Evolutionary conservation across 2,888 invertebrate species (phyloP).

Genomic region (Acrocyrtus sp.): DNA sequence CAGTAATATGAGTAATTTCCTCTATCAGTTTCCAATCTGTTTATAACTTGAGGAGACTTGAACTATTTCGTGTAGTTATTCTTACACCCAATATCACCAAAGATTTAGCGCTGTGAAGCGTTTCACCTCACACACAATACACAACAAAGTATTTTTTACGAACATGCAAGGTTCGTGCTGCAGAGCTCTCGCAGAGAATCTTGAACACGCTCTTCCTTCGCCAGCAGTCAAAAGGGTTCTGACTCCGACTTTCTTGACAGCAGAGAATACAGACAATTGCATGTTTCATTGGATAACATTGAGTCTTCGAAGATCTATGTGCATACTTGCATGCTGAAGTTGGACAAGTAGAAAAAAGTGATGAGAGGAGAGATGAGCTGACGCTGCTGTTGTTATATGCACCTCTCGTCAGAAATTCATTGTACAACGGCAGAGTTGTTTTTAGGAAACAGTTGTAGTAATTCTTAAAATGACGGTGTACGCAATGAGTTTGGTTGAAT

Average conservation of each 20-base stretch:
- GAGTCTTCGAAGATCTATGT: not conserved
- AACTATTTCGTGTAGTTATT: no score
- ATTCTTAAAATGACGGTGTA: not conserved
- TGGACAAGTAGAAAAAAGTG: not conserved
- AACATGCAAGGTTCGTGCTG: not conserved
- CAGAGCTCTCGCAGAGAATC: not conserved
- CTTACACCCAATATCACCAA: no score
- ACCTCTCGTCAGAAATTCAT: not conserved
- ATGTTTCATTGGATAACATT: constrained; percentile 4
- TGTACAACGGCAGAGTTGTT: not conserved
- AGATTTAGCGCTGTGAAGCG: no score
- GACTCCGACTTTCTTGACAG: constrained; percentile 40
- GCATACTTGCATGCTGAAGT: not conserved
- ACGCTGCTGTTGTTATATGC: not conserved
- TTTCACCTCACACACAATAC: no score
- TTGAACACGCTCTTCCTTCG: constrained; percentile 28
- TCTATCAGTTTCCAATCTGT: not conserved
- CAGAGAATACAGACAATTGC: constrained; percentile 15
- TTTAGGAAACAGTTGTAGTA: not conserved
- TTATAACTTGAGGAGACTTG: not conserved
- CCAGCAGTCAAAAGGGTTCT: constrained; percentile 44
- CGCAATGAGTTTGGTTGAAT: not conserved
- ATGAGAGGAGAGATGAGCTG: not conserved
- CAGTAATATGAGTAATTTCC: not conserved
- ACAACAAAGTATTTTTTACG: no score